Conservation (phyloP, 2,113 vertebrate genomes). For the Trematomus loennbergii region DNA sequence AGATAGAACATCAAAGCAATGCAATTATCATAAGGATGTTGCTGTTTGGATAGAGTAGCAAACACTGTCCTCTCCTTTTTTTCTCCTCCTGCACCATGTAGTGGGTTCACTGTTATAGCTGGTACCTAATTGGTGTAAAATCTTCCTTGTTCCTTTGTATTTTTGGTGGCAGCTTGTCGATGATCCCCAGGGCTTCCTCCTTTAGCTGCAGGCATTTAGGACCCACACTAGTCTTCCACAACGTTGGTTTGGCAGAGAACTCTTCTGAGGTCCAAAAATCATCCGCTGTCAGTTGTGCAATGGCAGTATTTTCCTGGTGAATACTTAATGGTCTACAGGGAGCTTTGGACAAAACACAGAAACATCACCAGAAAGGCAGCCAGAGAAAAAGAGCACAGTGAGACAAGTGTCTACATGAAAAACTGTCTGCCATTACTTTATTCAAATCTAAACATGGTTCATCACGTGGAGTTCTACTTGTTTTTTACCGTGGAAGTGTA, state of each 20-base stretch:
- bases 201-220: slow-evolving; percentile 45
- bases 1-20: slow-evolving; percentile 2
- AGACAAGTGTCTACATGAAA: slow-evolving; percentile 37
- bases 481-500: too few species aligned
- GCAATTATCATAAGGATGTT: slow-evolving; percentile 1
- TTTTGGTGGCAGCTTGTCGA: slow-evolving; percentile 57
- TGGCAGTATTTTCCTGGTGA: slow-evolving; percentile 36
- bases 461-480: slow-evolving; percentile 26
- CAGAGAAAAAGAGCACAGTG: slow-evolving; percentile 1
- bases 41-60: neutral
- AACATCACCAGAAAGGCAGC: neutral
- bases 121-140: slow-evolving; percentile 60
- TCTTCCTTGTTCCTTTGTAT: slow-evolving; percentile 31
- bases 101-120: neutral
- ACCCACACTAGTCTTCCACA: slow-evolving; percentile 27
- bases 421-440: slow-evolving; percentile 30
- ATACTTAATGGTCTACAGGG: slow-evolving; percentile 29
- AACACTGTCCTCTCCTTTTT: neutral
- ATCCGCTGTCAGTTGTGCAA: slow-evolving; percentile 26
- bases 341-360: slow-evolving; percentile 22
- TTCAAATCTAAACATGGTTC: slow-evolving; percentile 37
- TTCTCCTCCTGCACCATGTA: slow-evolving; percentile 3
- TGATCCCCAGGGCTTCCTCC: slow-evolving; percentile 31
- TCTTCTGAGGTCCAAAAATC: slow-evolving; percentile 43
- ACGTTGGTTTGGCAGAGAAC: slow-evolving; percentile 20